Base-by-base conservation (phyloP, 2,797 vertebrate genomes). In the Scomberomorus guttatus region DNA sequence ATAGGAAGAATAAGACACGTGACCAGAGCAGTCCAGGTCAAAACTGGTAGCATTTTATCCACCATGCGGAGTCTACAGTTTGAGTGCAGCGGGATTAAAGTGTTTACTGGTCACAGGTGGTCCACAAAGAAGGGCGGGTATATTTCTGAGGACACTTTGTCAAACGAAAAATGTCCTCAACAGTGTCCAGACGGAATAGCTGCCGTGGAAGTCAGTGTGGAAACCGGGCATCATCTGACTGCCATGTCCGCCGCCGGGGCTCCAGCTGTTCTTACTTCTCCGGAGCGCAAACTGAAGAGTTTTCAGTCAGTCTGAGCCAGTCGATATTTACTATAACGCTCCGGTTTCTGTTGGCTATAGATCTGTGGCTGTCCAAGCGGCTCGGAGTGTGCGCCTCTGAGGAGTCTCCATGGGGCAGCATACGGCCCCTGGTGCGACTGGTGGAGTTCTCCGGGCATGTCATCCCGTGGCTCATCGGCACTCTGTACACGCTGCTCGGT, bases 331-430 rank as follows among this genome's bases (percentile, higher is more conserved):
- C 90, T 32, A 96, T 97, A 59, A 95, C 96, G 55, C 90, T 97
- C 17, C 95, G 95, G 50, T 96, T 96, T 22, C 77, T 98, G 86
- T 86, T 97, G 81, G 97, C 97, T 42, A 93, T 98, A 78, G 97
- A 98, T 75, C 94, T 98, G 80, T 97, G 97, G 97, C 92, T 98
- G 64, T 97, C 97, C 87, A 97, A 97, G 92, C 94, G 92, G 80
- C 94, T 99, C 66, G 97, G 97, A 0, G 96, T 98, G 78, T 98
- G 97, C 85, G 97, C 97, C 0, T 95, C 90, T 4, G 97, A 98
- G 87, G 94, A 92, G 78, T 96, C 98, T 5, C 81, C 96, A 1
- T 97, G 96, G 97, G 96, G 97, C 70, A 94, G 96, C 85, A 94
- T 94, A 5, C 92, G 97, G 1, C 97, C 97, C 14, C 90, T 98